Evolutionary conservation across 2,888 invertebrate species (phyloP), one percentile per base, ranked within the genome.

Genomic region (Plutella xylostella): DNA sequence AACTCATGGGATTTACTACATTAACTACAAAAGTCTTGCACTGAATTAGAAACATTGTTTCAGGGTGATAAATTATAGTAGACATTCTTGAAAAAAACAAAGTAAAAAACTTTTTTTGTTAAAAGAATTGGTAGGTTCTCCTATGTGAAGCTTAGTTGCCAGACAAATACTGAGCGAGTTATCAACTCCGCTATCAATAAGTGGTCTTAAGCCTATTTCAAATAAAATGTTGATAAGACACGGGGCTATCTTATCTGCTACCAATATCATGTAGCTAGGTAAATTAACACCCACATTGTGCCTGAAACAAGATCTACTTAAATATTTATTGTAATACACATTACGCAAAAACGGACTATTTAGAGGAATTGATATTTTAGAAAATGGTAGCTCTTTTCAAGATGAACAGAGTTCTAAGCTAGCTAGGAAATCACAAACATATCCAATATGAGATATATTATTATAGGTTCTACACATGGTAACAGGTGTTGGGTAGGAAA

Each of bases 181-280:
- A 82, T 80, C 79, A 68, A 57, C 53, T 50, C 51, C 63, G 51
- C 65, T 78, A 80, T 80, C 79, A 75, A 73, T 74, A 72, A 61
- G 60, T 64, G 72, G 73, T 75, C 73, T 71, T 73, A 42, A 48
- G 48, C 39, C 48, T 38, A 73, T 39, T 45, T 21, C 48, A 45
- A 45, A 48, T 39, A 45, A 19, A 17, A 17, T 6, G 9, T 14
- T 43, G 43, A 43, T 39, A 48, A 41, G 28, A 18, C 30, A 6
- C 44, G 20, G 33, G 38, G 20, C 43, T 45, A 48, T 45, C 47
- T 47, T 47, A 44, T 47, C 44, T 25, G 18, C 37, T 18, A 43
- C 43, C 35, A 43, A 37, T 37, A 43, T 28, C n/a, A 20, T 37
- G 12, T 20, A 20, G 3, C 33, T 42, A 19, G 19, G 21, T 15